Conservation (phyloP, 1,140 invertebrate species). For the Aleiodes sp. region DNA sequence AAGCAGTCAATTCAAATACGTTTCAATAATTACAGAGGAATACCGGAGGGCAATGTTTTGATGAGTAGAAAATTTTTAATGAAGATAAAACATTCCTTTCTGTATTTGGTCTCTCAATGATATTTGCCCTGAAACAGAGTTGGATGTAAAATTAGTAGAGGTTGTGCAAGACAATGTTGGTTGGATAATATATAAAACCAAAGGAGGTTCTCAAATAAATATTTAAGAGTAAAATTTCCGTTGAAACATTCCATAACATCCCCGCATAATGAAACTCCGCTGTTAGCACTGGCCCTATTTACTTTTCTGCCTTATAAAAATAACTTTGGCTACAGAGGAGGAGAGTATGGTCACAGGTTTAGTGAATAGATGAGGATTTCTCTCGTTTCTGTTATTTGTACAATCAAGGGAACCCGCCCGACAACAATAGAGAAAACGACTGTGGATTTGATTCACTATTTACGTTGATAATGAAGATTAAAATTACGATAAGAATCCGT, state of each 20-base stretch:
- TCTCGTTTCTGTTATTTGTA: constrained; percentile 23
- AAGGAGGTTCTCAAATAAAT: too few relatives aligned
- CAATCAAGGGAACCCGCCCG: constrained; percentile 18
- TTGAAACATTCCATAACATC: too few relatives aligned
- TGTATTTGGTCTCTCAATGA: neutral
- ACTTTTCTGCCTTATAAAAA: neutral
- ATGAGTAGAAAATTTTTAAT: neutral
- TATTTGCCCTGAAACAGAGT: neutral
- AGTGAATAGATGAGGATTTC: neutral
- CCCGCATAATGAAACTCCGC: too few relatives aligned
- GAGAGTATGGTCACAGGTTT: neutral
- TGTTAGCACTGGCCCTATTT: neutral
- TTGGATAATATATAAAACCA: too few relatives aligned
- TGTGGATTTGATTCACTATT: neutral
- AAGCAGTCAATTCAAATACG: too few relatives aligned
- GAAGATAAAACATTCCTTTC: constrained; percentile 4
- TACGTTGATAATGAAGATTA: neutral
- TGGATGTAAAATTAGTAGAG: too few relatives aligned
- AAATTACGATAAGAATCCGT: too few relatives aligned
- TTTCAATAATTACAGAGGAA: too few relatives aligned
- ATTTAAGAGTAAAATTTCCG: too few relatives aligned
- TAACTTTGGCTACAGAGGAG: neutral
- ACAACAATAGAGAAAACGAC: neutral
- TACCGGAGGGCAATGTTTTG: too few relatives aligned
- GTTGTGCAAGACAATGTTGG: too few relatives aligned